Conservation (phyloP, 2,888 invertebrate genomes). For the Cephus rjabovi region DNA sequence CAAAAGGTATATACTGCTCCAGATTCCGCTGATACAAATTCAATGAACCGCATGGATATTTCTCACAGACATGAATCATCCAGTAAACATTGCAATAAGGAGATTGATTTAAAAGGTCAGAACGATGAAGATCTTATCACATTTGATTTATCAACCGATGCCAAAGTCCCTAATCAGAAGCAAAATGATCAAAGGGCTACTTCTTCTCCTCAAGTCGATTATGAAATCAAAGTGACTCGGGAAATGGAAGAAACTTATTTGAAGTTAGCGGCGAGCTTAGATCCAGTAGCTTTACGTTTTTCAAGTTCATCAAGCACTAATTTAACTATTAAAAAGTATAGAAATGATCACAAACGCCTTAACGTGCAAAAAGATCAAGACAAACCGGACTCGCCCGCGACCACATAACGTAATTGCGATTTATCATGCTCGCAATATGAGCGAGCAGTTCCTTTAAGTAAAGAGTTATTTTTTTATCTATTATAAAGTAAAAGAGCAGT, state of each 20-base stretch:
- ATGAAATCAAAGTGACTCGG: slow-evolving; percentile 59
- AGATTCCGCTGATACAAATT: too few species aligned
- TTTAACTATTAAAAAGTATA: slow-evolving; percentile 61
- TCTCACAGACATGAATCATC: background rate
- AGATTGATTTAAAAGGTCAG: background rate
- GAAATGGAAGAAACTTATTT: slow-evolving; percentile 64
- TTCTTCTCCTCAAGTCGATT: slow-evolving; percentile 33
- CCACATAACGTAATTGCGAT: slow-evolving; percentile 33
- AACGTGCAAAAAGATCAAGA: slow-evolving; percentile 43
- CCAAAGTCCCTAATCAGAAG: slow-evolving; percentile 19
- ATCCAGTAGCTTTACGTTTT: slow-evolving; percentile 49
- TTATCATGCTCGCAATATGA: slow-evolving; percentile 13
- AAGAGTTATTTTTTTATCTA: slow-evolving; percentile 5
- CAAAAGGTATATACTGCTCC: too few species aligned
- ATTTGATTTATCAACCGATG: slow-evolving; percentile 55
- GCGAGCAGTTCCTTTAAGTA: slow-evolving; percentile 25
- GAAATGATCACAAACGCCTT: slow-evolving; percentile 56
- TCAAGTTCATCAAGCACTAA: slow-evolving; percentile 42
- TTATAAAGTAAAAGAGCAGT: too few species aligned
- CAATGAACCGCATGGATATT: background rate
- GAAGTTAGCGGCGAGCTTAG: slow-evolving; percentile 60
- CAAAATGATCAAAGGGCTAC: background rate
- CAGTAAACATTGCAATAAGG: background rate
- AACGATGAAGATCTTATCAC: slow-evolving; percentile 49
- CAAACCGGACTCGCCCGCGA: slow-evolving; percentile 37